Percentiles rank a stretch among this genome's conserved stretches.
phyloP scores from a whole-genome alignment of 2,113 vertebrate genomes.

The Sinosuthora webbiana region DNA sequence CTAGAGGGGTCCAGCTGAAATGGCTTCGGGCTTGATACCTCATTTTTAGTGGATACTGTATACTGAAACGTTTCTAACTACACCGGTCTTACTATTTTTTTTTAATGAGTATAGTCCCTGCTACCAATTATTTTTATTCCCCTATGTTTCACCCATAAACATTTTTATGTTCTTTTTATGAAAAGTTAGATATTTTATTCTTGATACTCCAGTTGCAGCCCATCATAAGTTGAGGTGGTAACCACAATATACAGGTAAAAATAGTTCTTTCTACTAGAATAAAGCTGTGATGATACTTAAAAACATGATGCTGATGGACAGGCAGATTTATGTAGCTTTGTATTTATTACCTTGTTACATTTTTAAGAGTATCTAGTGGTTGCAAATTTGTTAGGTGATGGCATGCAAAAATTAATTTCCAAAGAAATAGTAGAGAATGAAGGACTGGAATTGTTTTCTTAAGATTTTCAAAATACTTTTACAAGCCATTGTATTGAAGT shows the following conservation, averaged over 20 bases:
- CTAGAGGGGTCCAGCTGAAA: neutral
- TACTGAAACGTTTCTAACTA: neutral
- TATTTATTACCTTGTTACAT: neutral
- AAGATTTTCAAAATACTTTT: neutral
- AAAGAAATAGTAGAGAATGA: accelerated
- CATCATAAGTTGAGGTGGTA: neutral
- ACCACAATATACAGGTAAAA: neutral
- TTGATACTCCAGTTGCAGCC: neutral
- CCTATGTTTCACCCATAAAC: neutral
- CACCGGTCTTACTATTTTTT: neutral
- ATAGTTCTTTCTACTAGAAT: neutral
- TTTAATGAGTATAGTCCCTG: neutral
- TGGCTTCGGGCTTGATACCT: neutral
- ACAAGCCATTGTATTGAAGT: neutral
- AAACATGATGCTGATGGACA: neutral
- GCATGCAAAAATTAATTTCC: neutral
- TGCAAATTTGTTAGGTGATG: neutral
- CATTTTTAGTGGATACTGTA: neutral
- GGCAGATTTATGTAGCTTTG: neutral
- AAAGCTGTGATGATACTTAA: neutral
- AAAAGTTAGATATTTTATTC: neutral
- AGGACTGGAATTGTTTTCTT: neutral
- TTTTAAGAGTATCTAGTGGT: neutral
- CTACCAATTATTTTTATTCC: neutral
- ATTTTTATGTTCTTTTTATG: neutral